phyloP scores from a whole-genome alignment of 64 coral and sea anemone species.

The Dendronephthya gigantea region DNA sequence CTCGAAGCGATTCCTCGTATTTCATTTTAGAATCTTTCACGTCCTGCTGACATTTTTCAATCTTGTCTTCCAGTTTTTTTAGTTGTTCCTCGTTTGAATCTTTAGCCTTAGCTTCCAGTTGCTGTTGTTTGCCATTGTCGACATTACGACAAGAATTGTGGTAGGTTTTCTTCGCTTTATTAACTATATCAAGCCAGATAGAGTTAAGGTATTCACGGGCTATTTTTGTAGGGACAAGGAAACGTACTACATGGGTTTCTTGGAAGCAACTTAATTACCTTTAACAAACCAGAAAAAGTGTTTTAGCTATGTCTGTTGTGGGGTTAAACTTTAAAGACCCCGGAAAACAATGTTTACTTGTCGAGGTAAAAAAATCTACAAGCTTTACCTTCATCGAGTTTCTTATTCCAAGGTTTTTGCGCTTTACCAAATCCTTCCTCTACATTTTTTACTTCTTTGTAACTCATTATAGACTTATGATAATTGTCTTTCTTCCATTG shows the following conservation, averaged over 20 bases:
- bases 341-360: neutral
- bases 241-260: no score
- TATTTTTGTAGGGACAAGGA: no score
- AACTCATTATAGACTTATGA: constrained; percentile 78
- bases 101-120: constrained; percentile 22
- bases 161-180: constrained; percentile 36
- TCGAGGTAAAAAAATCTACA: neutral
- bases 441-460: constrained; percentile 79
- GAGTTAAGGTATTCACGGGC: no score
- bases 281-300: no score
- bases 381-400: constrained; percentile 51
- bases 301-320: no score
- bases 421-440: constrained; percentile 77
- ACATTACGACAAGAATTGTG: constrained; percentile 55
- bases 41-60: constrained; percentile 42
- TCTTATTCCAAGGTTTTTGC: constrained; percentile 73
- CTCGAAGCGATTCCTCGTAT: constrained; percentile 65
- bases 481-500: constrained; percentile 73
- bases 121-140: constrained; percentile 51
- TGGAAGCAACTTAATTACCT: no score
- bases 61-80: constrained; percentile 64
- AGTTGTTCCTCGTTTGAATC: constrained; percentile 57
- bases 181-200: neutral
- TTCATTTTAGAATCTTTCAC: constrained; percentile 29
- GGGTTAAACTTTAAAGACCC: neutral